Evolutionary conservation across 2,888 invertebrate genomes (phyloP).

Genomic region (Apotomis turbidana): DNA sequence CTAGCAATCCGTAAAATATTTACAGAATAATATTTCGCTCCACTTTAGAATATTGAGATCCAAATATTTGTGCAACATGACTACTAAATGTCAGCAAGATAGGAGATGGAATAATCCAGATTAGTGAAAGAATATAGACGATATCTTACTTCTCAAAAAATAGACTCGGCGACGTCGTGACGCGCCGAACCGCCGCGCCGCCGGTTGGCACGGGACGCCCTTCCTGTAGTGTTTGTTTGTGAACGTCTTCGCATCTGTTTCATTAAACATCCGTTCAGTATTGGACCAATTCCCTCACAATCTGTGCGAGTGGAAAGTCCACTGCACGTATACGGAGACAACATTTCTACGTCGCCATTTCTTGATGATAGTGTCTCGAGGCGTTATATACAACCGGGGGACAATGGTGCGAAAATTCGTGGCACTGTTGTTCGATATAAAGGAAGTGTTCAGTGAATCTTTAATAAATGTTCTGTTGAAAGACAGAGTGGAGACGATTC

Average conservation of each 20-base stretch:
- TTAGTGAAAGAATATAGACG: conserved; percentile 35
- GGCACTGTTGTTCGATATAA: conserved; percentile 74
- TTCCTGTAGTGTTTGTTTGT: conserved; percentile 69
- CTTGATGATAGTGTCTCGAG: conserved; percentile 44
- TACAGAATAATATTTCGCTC: conserved; percentile 40
- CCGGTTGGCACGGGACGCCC: conserved; percentile 71
- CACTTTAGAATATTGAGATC: conserved; percentile 44
- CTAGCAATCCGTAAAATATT: conserved; percentile 20
- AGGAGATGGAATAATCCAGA: conserved; percentile 35
- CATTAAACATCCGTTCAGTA: conserved; percentile 79
- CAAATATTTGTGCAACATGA: conserved; percentile 52
- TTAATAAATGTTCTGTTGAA: conserved; percentile 75
- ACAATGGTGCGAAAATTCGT: conserved; percentile 74
- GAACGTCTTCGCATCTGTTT: conserved; percentile 79
- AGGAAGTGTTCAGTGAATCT: conserved; percentile 80
- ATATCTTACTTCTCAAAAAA: conserved; percentile 63
- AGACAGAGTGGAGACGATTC: conserved; percentile 71
- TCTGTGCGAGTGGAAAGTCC: conserved; percentile 66
- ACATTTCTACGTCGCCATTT: conserved; percentile 63
- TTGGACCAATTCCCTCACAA: conserved; percentile 71
- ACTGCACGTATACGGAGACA: conserved; percentile 51
- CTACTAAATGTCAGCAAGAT: conserved; percentile 48
- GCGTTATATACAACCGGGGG: conserved; percentile 51
- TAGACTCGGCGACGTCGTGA: conserved; percentile 66
- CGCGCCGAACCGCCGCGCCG: conserved; percentile 61